phyloP scores from a whole-genome alignment of 2,888 invertebrate species.

The Blomia tropicalis region DNA sequence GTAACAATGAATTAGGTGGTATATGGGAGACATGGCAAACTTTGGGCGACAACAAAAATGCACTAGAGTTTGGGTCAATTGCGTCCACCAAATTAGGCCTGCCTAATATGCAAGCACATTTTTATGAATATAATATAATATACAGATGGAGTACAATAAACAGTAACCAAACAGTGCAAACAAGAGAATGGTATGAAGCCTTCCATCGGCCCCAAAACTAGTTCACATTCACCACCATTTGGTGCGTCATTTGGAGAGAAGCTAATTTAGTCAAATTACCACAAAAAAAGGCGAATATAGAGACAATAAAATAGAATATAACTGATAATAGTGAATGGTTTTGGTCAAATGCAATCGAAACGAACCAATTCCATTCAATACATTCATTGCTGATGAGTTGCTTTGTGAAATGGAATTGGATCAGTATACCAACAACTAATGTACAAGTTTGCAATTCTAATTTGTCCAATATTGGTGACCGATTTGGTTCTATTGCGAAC shows the following conservation, averaged over 20 bases:
- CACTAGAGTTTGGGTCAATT: too few species aligned
- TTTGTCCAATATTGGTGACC: too few species aligned
- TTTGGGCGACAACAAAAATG: too few species aligned
- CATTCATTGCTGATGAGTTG: neutral
- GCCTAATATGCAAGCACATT: conserved; percentile 2
- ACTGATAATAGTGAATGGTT: neutral
- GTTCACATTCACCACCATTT: neutral
- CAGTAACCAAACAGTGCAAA: neutral
- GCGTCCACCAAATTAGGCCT: neutral
- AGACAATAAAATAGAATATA: conserved; percentile 5
- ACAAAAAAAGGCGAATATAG: neutral
- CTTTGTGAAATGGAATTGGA: too few species aligned
- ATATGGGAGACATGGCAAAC: too few species aligned
- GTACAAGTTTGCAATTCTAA: too few species aligned
- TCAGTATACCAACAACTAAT: too few species aligned
- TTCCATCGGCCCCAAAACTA: neutral
- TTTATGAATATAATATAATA: neutral
- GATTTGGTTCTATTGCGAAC: too few species aligned
- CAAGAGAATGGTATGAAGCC: neutral
- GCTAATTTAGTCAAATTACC: conserved; percentile 9
- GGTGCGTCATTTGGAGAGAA: conserved; percentile 3
- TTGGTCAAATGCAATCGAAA: neutral
- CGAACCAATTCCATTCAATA: neutral
- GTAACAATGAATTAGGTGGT: too few species aligned
- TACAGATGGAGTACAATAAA: neutral